Base-by-base conservation (phyloP, 2,113 vertebrate genomes). In the Cynoglossus semilaevis region DNA sequence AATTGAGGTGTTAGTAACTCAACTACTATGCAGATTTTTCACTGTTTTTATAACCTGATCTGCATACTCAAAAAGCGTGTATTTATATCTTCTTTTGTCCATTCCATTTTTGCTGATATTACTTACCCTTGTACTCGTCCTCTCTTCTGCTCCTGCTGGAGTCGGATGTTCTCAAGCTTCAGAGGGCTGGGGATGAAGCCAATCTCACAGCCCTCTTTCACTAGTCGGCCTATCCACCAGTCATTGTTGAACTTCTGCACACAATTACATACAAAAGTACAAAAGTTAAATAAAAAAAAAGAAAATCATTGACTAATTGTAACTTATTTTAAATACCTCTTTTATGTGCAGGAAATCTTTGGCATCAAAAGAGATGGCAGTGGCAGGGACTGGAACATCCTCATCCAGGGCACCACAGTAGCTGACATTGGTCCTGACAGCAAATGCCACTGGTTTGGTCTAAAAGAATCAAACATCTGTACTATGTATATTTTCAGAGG, bases 331-430 rank as follows among this genome's bases (percentile, higher is more conserved):
- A 34, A 0, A 8, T 91, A 97, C 96, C 94, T 99, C 96, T 92
- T 99, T 99, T 80, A 98, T 99, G 83, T 99, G 96, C 15, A 99
- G 93, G 80, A 99, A 99, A 88, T 99, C 96, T 93, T 98, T 99
- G 77, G 94, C 93, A 49, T 99, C 96, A 4, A 99, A 99, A 55
- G 96, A 99, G 87, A 99, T 97, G 88, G 95, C 96, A 2, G 96
- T 98, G 81, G 96, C 95, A 0, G 96, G 94, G n/a, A 99, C 95
- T 9, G 96, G 96, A 64, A 98, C 96, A 88, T 99, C 96, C 87
- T 98, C 96, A 65, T 98, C 96, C 86, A 98, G 88, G 2, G 95
- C 96, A 0, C 96, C 96, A 7, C 96, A 99, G 78, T 99, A 99
- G 85, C 94, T 95, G 85, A 99, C 95, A 0, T 99, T 99, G 34